phyloP scores from a whole-genome alignment of 1,140 invertebrate genomes.

The Fopius arisanus region DNA sequence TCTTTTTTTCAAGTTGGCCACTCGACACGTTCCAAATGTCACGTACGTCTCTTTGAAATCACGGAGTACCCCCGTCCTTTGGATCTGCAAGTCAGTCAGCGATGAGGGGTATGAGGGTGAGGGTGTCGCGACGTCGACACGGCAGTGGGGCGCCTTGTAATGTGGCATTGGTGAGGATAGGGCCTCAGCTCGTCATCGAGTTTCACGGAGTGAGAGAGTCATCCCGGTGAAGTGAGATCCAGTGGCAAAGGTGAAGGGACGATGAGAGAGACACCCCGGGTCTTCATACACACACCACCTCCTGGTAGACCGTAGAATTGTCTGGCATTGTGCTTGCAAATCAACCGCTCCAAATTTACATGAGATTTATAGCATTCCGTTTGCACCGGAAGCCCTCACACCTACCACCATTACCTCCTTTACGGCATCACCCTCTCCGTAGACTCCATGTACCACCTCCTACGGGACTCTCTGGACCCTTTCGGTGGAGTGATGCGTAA shows the following conservation, averaged over 20 bases:
- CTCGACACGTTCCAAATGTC: conserved; percentile 26
- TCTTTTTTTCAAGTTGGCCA: background rate
- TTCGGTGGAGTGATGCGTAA: background rate
- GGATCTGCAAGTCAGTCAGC: background rate
- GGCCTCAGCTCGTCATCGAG: conserved; percentile 18
- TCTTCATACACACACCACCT: background rate
- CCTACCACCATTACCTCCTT: background rate
- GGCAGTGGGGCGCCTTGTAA: background rate
- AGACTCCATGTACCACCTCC: background rate
- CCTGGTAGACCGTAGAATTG: conserved; percentile 54
- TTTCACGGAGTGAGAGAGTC: background rate
- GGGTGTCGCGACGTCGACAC: background rate
- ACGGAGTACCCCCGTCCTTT: conserved; percentile 1
- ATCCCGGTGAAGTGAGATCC: background rate
- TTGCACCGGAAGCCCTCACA: conserved; percentile 35
- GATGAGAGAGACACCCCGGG: background rate
- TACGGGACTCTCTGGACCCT: background rate
- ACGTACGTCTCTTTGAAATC: conserved; percentile 29
- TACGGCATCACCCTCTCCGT: background rate
- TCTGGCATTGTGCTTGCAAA: conserved; percentile 62
- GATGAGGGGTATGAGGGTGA: background rate
- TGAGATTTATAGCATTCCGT: conserved; percentile 63
- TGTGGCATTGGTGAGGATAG: background rate
- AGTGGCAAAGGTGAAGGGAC: background rate
- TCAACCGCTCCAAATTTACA: conserved; percentile 61